phyloP scores from a whole-genome alignment of 2,797 vertebrate genomes.

The Oreonectes daqikongensis region DNA sequence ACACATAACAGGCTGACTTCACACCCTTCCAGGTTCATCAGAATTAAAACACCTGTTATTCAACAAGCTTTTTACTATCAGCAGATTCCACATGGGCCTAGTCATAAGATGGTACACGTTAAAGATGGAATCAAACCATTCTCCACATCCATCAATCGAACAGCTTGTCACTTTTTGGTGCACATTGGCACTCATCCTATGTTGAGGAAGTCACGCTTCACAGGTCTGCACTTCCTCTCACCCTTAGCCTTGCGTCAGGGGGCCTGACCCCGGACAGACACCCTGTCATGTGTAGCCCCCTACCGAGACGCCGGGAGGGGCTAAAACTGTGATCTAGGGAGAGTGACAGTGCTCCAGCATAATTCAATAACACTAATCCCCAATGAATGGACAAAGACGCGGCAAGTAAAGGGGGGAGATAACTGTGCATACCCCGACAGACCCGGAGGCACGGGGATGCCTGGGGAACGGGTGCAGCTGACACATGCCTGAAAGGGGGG shows the following conservation, averaged over 20 bases:
- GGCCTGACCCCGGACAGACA: conserved; percentile 28
- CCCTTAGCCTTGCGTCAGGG: conserved; percentile 42
- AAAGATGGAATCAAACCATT: conserved; percentile 24
- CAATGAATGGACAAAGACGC: conserved; percentile 73
- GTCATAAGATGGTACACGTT: conserved; percentile 9
- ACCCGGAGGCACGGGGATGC: conserved; percentile 48
- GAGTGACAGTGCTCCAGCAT: conserved; percentile 62
- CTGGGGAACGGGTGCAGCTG: conserved; percentile 74
- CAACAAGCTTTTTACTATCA: background rate
- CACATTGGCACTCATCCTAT: conserved; percentile 20
- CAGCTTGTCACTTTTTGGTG: conserved; percentile 29
- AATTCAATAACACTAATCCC: conserved; percentile 84
- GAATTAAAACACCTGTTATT: background rate
- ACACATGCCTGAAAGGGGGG: conserved; percentile 59
- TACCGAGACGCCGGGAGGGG: conserved; percentile 26
- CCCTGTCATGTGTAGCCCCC: conserved; percentile 21
- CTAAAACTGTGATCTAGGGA: conserved; percentile 27
- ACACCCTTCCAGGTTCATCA: too few relatives aligned
- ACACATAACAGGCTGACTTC: too few relatives aligned
- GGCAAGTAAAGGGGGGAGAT: conserved; percentile 66
- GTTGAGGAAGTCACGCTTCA: conserved; percentile 58
- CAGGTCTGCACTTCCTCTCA: conserved; percentile 59
- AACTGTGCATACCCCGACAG: conserved; percentile 64
- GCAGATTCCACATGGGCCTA: background rate
- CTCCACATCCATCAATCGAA: conserved; percentile 4